These are phyloP conservation scores for Schizothorax lantsangensis DNA, from an alignment of 2,797 vertebrate genomes.

Conservation along the genomic window DNA sequence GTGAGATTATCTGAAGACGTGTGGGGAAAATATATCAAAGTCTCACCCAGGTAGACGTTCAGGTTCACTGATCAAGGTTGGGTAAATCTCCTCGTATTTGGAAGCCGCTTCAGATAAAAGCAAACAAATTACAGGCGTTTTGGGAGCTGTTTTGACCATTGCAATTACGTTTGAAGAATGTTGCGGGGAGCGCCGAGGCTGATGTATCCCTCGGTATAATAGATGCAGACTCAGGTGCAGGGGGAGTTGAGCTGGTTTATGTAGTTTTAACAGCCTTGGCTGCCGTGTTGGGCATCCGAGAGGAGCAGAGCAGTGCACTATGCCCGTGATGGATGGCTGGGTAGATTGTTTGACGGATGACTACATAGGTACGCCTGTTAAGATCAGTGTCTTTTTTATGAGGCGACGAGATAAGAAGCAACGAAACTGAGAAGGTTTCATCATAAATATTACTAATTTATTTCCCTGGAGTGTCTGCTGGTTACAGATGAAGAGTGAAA, in stretches of 20 bases:
- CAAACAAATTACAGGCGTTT: conserved; percentile 40
- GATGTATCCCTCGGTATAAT: conserved; percentile 30
- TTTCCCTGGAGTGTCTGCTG: conserved; percentile 67
- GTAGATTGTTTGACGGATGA: conserved; percentile 74
- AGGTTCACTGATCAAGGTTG: conserved; percentile 5
- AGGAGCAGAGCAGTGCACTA: conserved; percentile 64
- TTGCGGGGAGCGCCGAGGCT: not conserved
- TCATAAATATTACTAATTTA: conserved; percentile 82
- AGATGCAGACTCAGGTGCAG: conserved; percentile 68
- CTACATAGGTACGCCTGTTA: conserved; percentile 73
- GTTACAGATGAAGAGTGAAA: conserved; percentile 47
- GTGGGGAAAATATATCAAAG: conserved; percentile 58
- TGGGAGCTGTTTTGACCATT: conserved; percentile 36
- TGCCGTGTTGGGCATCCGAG: conserved; percentile 48
- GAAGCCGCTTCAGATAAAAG: conserved; percentile 40
- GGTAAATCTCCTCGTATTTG: conserved; percentile 17
- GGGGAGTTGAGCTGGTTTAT: conserved; percentile 62
- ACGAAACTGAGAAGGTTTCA: conserved; percentile 61
- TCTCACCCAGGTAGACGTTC: conserved; percentile 60
- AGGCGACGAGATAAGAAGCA: conserved; percentile 70
- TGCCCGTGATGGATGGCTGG: conserved; percentile 74
- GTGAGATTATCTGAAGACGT: conserved; percentile 66
- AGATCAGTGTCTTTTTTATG: conserved; percentile 78
- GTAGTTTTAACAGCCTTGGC: conserved; percentile 71
- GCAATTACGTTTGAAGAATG: conserved; percentile 36